phyloP scores from a whole-genome alignment of 2,888 invertebrate genomes.

The Ochropleura leucogaster region DNA sequence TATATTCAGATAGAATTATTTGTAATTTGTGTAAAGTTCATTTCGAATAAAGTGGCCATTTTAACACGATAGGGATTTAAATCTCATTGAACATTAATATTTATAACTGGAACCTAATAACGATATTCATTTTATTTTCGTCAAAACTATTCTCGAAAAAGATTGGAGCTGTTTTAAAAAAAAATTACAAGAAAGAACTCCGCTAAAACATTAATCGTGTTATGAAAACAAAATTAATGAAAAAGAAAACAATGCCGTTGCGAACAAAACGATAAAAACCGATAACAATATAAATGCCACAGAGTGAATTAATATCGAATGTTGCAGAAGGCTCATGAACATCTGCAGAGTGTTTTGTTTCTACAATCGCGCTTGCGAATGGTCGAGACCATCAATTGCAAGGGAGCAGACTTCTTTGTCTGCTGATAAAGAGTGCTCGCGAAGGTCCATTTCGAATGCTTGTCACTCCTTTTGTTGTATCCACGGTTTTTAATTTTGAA shows the following conservation, averaged over 20 bases:
- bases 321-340: slow-evolving; percentile 59
- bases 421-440: slow-evolving; percentile 68
- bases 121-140: not conserved
- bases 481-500: slow-evolving; percentile 59
- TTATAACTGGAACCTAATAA: slow-evolving; percentile 5
- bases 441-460: slow-evolving; percentile 68
- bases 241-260: slow-evolving; percentile 40
- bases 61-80: slow-evolving; percentile 34
- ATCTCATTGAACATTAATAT: slow-evolving; percentile 35
- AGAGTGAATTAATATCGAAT: slow-evolving; percentile 61
- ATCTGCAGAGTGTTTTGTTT: slow-evolving; percentile 73
- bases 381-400: slow-evolving; percentile 76
- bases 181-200: slow-evolving; percentile 7
- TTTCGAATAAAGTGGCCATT: slow-evolving; percentile 54
- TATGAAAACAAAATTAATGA: slow-evolving; percentile 44
- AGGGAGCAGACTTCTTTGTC: slow-evolving; percentile 74
- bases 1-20: slow-evolving; percentile 52
- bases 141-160: not conserved
- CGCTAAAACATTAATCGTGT: slow-evolving; percentile 21
- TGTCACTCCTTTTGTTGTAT: slow-evolving; percentile 67
- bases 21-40: slow-evolving; percentile 52
- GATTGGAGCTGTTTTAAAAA: not conserved
- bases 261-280: slow-evolving; percentile 49
- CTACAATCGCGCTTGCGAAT: slow-evolving; percentile 65
- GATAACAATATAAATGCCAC: slow-evolving; percentile 59